These are phyloP conservation scores for Diplodus puntazzo DNA, from an alignment of 2,797 vertebrate genomes.

Conservation along the genomic window DNA sequence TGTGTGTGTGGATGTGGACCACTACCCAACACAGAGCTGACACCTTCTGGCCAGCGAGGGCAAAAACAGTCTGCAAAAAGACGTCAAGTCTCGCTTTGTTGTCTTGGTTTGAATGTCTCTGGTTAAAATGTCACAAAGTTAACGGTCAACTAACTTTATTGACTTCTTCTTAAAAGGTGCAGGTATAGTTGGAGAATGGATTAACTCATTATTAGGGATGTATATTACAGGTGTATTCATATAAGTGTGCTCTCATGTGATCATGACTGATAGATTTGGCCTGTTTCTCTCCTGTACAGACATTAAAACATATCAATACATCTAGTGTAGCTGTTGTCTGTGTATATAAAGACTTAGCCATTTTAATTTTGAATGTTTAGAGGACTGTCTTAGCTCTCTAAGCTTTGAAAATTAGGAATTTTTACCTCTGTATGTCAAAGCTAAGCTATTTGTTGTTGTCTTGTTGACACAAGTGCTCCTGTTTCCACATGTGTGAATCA, in stretches of 20 bases:
- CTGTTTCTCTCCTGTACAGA: not conserved
- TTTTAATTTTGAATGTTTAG: too few species aligned
- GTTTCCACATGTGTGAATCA: too few species aligned
- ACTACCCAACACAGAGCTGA: slow-evolving; percentile 74
- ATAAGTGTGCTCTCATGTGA: not conserved
- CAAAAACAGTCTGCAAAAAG: slow-evolving; percentile 48
- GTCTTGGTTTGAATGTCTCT: not conserved
- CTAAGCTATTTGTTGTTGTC: too few species aligned
- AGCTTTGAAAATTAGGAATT: not conserved
- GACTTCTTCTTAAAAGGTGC: not conserved
- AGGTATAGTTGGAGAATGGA: not conserved
- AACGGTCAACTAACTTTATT: not conserved
- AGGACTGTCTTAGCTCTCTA: too few species aligned
- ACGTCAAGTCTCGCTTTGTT: slow-evolving; percentile 18
- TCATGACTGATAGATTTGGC: not conserved
- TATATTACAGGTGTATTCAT: not conserved
- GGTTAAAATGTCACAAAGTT: not conserved
- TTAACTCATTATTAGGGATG: not conserved
- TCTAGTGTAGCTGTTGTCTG: not conserved
- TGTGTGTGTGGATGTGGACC: slow-evolving; percentile 22
- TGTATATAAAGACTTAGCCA: not conserved
- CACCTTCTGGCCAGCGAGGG: slow-evolving; percentile 80
- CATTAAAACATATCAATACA: not conserved
- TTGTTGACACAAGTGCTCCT: too few species aligned
- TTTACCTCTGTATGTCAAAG: too few species aligned